Conservation (phyloP, 1,140 invertebrate species). For the Drosophila tsacasi region DNA sequence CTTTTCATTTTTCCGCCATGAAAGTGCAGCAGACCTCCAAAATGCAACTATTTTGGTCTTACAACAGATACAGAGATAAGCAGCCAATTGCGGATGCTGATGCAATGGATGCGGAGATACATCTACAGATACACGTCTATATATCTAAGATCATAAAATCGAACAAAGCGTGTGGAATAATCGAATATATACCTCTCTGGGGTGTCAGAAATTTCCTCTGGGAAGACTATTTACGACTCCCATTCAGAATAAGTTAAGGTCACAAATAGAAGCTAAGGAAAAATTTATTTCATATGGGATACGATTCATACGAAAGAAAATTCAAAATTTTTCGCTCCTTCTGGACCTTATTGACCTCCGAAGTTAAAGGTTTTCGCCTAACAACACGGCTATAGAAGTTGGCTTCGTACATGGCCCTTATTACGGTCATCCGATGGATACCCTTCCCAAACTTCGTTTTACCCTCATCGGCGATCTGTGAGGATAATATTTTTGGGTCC, state of each 20-base stretch:
- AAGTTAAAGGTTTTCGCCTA: no score
- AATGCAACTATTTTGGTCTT: constrained; percentile 72
- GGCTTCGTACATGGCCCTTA: no score
- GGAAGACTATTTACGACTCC: not conserved
- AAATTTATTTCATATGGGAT: not conserved
- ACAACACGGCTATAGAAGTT: no score
- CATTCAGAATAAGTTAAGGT: not conserved
- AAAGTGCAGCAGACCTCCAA: constrained; percentile 68
- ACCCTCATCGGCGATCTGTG: no score
- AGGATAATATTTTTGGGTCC: no score
- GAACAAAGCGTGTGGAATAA: not conserved
- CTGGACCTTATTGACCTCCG: no score
- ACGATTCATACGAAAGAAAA: not conserved
- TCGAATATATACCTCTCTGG: not conserved
- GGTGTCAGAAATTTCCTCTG: not conserved
- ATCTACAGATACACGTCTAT: not conserved
- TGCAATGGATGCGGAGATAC: constrained; percentile 13
- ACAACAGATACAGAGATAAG: constrained; percentile 20
- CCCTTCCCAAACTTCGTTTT: no score
- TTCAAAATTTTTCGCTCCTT: not conserved
- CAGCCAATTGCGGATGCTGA: constrained; percentile 12
- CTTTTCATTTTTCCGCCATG: constrained; percentile 40
- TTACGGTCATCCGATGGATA: no score
- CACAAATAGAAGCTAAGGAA: not conserved
- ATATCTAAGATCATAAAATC: not conserved